Evolutionary conservation across 1,140 invertebrate genomes (phyloP), one percentile per base, ranked within the genome.

Genomic region (Neodiprion virginianus): DNA sequence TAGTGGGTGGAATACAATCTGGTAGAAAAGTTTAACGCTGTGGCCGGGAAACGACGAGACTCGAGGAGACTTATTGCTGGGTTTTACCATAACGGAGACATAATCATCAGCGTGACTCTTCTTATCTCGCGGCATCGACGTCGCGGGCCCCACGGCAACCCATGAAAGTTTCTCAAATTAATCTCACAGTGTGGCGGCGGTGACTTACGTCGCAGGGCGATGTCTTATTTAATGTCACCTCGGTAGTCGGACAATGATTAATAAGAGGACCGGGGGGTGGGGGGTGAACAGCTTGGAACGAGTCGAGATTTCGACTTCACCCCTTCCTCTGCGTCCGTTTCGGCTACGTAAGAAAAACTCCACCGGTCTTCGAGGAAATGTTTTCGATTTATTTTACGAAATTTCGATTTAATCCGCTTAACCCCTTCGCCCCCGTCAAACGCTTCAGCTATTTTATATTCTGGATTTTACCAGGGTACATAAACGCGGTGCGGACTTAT

Each of bases 211-310:
- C 67, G 67, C 7, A 12, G 28, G 40, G 70, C 69, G 50, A 67
- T 67, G 67, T 61, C 61, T 69, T 67, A 67, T 76, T 76, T 78
- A 76, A 74, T 78, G 68, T 67, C 70, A 67, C 53, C 12, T 65
- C 65, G 68, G 48, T 76, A 72, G 75, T 74, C 73, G 47, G 72
- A 74, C 69, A 40, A 61, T 76, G 73, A 78, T 76, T 78, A 75
- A 78, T 76, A 76, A 76, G 53, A 61, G 53, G 53, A 61, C 53
- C 11, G 8, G 28, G 28, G 28, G 28, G 28, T 3, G 1, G 28
- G 2, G 28, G 5, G 28, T 5, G 28, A 40, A 40, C 28, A 40
- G 28, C 28, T 40, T 40, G 28, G 28, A 40, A 40, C 28, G 28
- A 40, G 28, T 40, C 5, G 28, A 5, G 28, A 40, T 40, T 1